Base-by-base conservation (phyloP, 2,797 vertebrate genomes). In the Danio choprae region DNA sequence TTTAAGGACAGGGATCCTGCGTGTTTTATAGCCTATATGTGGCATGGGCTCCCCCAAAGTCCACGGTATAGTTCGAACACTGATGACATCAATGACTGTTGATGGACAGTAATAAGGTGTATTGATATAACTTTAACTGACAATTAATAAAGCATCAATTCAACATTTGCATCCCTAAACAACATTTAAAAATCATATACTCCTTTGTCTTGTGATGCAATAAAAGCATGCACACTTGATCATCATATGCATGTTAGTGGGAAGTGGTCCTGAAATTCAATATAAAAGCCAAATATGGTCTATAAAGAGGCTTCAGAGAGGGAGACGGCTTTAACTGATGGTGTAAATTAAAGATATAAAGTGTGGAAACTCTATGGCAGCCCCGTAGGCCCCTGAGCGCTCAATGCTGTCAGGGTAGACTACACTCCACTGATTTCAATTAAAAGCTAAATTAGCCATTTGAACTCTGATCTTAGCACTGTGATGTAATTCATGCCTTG, bases 401-500 rank as follows among this genome's bases (percentile, higher is more conserved):
- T 81, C 56, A 53, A 77, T 58, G 76, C 18, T 80, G 79, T 86
- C 50, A 74, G 69, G 69, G 68, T 51, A 74, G 65, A 74, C 75
- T 60, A 76, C 64, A 60, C 85, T 77, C 69, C 79, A 84, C 71
- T 86, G 83, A 85, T 85, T 90, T 87, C 87, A 88, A 89, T 90
- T 89, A 90, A 86, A 88, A 87, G 76, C 81, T 77, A 87, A 89
- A 90, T 89, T 81, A 87, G 84, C 87, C 85, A 85, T 89, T 87
- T 88, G 82, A 68, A 82, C 84, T 58, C 65, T 86, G 75, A 80
- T 83, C 76, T 83, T 86, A 84, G 84, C 86, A 86, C 81, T 84
- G 84, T 74, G 79, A 82, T 84, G 80, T 86, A 83, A 84, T 84
- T 76, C 56, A 44, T 76, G 18, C 18, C 59, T 75, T 63, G 20